Conservation (phyloP, 1,140 invertebrate genomes). For the Meloidogyne hapla region DNA sequence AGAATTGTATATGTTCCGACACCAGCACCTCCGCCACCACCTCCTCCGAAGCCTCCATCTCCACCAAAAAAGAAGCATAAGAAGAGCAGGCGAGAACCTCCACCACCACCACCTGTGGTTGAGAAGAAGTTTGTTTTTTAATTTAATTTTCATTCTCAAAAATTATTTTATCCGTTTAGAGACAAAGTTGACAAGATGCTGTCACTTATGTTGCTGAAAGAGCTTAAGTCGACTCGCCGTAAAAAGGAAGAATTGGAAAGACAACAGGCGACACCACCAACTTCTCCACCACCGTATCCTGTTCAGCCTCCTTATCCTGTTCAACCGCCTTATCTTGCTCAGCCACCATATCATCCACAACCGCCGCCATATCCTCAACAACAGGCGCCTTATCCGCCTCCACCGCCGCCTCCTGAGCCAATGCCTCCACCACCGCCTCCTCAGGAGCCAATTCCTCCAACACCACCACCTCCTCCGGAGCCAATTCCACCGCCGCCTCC, state of each 20-base stretch:
- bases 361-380: background rate
- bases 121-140: background rate
- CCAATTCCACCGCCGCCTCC: background rate
- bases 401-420: background rate
- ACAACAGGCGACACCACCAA: constrained; percentile 58
- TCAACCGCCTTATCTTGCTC: background rate
- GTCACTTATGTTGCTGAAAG: background rate
- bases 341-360: background rate
- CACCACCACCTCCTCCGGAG: background rate
- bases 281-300: constrained; percentile 71
- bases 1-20: background rate
- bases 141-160: background rate
- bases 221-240: background rate
- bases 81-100: background rate
- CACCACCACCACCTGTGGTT: background rate
- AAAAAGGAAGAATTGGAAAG: background rate
- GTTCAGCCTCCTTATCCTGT: constrained; percentile 59
- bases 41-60: background rate
- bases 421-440: background rate
- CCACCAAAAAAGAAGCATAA: background rate
- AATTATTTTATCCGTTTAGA: background rate
- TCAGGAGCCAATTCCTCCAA: background rate
- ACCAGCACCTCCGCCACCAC: background rate
- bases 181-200: background rate
- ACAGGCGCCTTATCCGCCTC: background rate